Percentiles rank a stretch among this genome's conserved stretches.
phyloP scores from a whole-genome alignment of 2,797 vertebrate species.

The Champsocephalus esox region DNA sequence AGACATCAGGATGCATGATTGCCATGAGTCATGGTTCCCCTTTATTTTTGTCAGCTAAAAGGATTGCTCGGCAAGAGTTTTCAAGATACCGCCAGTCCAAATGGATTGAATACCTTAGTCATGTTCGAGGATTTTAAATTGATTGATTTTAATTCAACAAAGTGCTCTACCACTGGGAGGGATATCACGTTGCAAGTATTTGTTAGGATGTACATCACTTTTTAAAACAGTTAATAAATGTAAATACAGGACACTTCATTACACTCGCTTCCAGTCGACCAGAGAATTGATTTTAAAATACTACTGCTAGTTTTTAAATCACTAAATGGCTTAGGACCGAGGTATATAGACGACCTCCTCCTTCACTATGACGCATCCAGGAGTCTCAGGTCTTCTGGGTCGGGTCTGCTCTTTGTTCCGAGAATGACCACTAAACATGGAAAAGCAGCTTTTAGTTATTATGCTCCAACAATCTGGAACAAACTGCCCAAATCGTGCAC shows the following conservation, averaged over 20 bases:
- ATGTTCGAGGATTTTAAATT: slow-evolving; percentile 1
- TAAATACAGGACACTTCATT: background rate
- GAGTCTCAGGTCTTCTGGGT: no score
- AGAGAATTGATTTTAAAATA: no score
- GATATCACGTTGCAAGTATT: background rate
- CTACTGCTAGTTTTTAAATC: no score
- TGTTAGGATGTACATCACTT: background rate
- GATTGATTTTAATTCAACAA: slow-evolving; percentile 19
- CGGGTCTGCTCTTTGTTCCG: no score
- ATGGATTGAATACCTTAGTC: background rate
- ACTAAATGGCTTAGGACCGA: no score
- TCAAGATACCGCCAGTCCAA: background rate
- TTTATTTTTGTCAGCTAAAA: background rate
- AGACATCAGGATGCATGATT: background rate
- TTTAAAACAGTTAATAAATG: background rate
- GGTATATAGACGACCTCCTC: no score
- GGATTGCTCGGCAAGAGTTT: background rate
- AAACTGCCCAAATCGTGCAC: no score
- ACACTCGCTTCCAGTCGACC: no score
- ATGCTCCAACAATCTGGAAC: no score
- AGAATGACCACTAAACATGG: no score
- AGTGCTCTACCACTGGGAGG: background rate
- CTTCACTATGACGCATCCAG: no score
- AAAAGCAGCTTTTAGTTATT: no score
- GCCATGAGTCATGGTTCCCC: background rate